phyloP scores from a whole-genome alignment of 2,888 invertebrate genomes.

The Rapana venosa region DNA sequence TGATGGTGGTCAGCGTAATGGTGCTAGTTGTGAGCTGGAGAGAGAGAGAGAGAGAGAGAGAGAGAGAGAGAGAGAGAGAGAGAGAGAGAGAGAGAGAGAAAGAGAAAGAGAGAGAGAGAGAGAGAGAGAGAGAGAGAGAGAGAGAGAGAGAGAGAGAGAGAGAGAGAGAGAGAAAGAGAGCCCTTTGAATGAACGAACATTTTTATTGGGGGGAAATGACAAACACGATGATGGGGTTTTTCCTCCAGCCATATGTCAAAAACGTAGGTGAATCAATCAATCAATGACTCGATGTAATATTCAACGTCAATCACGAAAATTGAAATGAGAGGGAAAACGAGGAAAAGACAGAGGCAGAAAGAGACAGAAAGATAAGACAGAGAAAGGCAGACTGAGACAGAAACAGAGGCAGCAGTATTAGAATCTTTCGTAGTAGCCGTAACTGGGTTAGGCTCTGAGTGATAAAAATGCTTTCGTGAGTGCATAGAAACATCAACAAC shows the following conservation, averaged over 20 bases:
- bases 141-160: not conserved
- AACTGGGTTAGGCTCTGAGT: no score
- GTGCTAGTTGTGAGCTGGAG: not conserved
- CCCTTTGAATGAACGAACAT: no score
- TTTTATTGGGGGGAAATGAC: not conserved
- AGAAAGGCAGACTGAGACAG: not conserved
- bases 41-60: conserved; percentile 14
- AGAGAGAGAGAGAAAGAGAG: not conserved
- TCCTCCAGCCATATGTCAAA: no score
- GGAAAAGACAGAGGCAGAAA: not conserved
- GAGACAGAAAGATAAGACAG: not conserved
- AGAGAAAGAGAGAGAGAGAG: not conserved
- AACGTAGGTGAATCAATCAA: no score
- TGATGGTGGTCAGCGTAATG: no score
- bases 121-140: not conserved
- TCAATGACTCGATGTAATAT: no score
- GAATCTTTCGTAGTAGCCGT: no score
- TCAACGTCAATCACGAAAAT: not conserved
- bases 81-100: conserved; percentile 15
- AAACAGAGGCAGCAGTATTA: not conserved
- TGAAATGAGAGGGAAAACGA: not conserved
- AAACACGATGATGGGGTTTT: not conserved
- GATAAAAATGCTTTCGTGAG: no score
- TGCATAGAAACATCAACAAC: not conserved
- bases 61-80: not conserved